Percentiles rank a stretch among this genome's conserved stretches.
Conservation (phyloP, 2,888 invertebrate genomes). For the Fissipunctia ypsillon region DNA sequence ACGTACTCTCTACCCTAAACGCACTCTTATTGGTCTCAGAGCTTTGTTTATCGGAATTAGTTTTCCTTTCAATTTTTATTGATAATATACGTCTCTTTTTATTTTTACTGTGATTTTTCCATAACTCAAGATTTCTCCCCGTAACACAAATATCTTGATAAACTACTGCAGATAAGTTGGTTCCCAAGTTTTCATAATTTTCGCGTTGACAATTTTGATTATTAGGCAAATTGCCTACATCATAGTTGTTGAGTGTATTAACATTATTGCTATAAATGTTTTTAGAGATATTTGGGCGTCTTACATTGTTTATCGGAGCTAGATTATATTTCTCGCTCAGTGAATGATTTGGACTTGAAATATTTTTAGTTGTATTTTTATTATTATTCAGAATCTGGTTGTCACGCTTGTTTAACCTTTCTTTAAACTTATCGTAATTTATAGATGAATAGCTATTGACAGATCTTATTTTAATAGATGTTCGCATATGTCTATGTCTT, state of each 20-base stretch:
- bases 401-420: conserved; percentile 15
- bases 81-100: conserved; percentile 12
- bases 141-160: conserved; percentile 34
- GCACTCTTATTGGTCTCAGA: background rate
- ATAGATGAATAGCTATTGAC: conserved; percentile 33
- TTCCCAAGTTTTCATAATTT: background rate
- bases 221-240: background rate
- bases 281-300: background rate
- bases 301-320: background rate
- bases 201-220: background rate
- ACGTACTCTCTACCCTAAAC: background rate
- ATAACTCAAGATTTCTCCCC: background rate
- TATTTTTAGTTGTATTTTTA: background rate
- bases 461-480: conserved; percentile 27
- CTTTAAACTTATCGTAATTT: conserved; percentile 22
- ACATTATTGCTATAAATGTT: background rate
- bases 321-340: background rate
- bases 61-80: conserved; percentile 8
- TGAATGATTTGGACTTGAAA: conserved; percentile 11
- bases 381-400: background rate
- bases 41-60: background rate
- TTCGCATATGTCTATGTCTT: conserved; percentile 16
- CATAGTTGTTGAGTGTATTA: background rate
- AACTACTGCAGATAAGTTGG: conserved; percentile 27
- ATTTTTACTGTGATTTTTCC: conserved; percentile 5